Evolutionary conservation across 2,888 invertebrate genomes (phyloP), one percentile per base, ranked within the genome.

Genomic region (Resseliella maxima): DNA sequence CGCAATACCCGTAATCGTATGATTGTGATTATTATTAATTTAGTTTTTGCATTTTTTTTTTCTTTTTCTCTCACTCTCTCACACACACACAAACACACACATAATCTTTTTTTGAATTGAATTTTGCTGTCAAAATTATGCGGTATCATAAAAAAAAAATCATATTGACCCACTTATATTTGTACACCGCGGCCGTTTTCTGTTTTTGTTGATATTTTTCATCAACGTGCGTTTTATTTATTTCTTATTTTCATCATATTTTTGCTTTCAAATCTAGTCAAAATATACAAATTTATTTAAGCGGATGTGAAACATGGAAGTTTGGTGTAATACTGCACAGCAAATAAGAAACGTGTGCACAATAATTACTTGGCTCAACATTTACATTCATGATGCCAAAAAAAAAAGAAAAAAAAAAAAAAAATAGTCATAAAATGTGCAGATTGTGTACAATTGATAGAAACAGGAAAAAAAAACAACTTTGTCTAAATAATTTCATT

Each of bases 141-240:
- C 83, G 83, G 38, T 83, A 83, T 83, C 83, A 83, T 21, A 81
- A 81, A 35, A 81, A 36, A 21, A 72, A 72, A 35, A 72, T 72
- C 35, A 35, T 83, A 38, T 81, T 83, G 83, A 83, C 83, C 83
- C 38, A 83, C 38, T n/a, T 83, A 83, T 24, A 59, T 59, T 59
- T 59, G 12, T 24, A 59, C 27, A 59, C 59, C 59, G 59, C 24
- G 27, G 5, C 59, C 12, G 59, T 59, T 59, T 45, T 59, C 5
- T 59, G 50, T 50, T 50, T 2, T 59, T 59, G 5, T 59, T 50
- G 46, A n/a, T n/a, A n/a, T 50, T 50, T 50, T 18, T 50, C 46
- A 18, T 50, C 46, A 15, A 18, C 18, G 46, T 50, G n/a, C n/a
- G n/a, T n/a, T n/a, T n/a, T n/a, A n/a, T n/a, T n/a, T n/a, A n/a